A percentile compares a stretch with the other conserved stretches of the same genome.
These are phyloP conservation scores for Eupithecia subumbrata DNA, from an alignment of 2,888 invertebrate species.

Conservation along the genomic window DNA sequence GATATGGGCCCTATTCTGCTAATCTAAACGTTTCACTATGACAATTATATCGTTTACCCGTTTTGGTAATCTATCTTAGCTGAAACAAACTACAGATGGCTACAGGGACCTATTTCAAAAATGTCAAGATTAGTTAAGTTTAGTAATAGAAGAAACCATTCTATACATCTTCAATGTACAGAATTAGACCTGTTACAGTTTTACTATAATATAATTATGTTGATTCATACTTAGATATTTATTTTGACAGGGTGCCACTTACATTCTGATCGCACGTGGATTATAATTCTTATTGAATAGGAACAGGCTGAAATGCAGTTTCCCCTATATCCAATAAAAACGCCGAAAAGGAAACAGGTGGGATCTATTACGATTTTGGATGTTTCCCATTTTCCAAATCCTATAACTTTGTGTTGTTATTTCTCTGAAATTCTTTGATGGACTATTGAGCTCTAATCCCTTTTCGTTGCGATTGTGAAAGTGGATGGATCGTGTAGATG, in stretches of 20 bases:
- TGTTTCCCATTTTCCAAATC: conserved; percentile 25
- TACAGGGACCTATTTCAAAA: no score
- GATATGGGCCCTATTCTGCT: no score
- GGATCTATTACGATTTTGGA: conserved; percentile 8
- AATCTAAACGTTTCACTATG: no score
- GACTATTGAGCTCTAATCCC: conserved; percentile 24
- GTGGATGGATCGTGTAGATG: background rate
- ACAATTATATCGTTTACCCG: no score
- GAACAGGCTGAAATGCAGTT: background rate
- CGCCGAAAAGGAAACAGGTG: conserved; percentile 20
- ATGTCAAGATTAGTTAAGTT: no score
- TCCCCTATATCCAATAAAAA: background rate
- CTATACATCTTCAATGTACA: no score
- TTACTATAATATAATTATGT: no score
- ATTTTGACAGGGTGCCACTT: background rate
- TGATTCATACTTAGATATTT: no score
- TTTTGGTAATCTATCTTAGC: no score
- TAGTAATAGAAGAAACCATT: no score
- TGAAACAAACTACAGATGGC: no score
- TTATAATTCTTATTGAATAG: background rate
- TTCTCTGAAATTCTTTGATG: conserved; percentile 27
- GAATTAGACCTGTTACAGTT: no score
- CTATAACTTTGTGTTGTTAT: conserved; percentile 32
- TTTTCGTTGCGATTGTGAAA: background rate
- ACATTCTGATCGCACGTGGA: background rate